Evolutionary conservation across 35 echinoderm and acorn worm species (phyloP).

Genomic region (Heliocidaris erythrogramma): DNA sequence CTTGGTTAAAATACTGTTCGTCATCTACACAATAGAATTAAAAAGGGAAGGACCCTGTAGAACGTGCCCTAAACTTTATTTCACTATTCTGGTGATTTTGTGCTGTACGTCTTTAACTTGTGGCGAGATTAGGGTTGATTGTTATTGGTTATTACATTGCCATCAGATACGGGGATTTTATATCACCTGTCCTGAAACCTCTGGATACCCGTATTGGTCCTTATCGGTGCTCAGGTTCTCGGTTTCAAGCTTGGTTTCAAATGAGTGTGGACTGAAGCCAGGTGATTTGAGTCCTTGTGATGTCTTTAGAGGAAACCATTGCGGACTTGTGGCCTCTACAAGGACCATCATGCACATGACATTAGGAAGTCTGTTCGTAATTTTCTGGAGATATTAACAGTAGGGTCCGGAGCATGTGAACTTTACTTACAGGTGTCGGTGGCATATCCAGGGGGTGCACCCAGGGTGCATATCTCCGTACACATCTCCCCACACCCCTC

Average conservation of each 20-base stretch:
- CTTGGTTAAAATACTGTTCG: too few relatives aligned
- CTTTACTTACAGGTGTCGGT: not conserved
- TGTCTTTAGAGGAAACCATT: not conserved
- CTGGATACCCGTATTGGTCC: not conserved
- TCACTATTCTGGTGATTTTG: too few relatives aligned
- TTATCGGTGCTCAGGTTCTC: not conserved
- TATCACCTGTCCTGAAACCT: not conserved
- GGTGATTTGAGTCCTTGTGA: not conserved
- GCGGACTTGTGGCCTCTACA: not conserved
- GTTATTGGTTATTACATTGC: not conserved
- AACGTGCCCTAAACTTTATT: too few relatives aligned
- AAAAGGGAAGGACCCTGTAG: too few relatives aligned
- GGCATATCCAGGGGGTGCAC: not conserved
- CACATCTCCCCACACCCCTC: not conserved
- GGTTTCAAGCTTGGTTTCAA: not conserved
- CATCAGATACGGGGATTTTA: not conserved
- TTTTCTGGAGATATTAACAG: not conserved
- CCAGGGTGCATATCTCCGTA: not conserved
- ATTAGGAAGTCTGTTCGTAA: not conserved
- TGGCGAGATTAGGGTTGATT: too few relatives aligned
- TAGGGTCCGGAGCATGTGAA: not conserved
- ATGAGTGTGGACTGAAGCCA: not conserved
- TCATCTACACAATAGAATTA: too few relatives aligned
- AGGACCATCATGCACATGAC: not conserved
- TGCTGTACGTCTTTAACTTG: too few relatives aligned